Base-by-base conservation (phyloP, 2,888 invertebrate species). In the Stenurella melanura region DNA sequence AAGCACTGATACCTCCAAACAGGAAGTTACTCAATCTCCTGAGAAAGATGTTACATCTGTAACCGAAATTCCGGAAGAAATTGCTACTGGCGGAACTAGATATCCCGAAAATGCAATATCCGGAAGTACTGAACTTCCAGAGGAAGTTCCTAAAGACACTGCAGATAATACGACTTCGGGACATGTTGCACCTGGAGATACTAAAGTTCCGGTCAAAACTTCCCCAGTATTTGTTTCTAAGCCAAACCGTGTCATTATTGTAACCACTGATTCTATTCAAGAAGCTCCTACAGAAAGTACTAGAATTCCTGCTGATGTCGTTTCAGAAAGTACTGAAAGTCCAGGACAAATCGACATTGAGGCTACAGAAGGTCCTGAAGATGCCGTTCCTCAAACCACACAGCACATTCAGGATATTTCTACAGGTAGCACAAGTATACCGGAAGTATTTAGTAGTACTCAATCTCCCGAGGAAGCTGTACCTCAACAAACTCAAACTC, bases 271-370 rank as follows among this genome's bases (percentile, higher is more conserved):
- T n/a, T 21, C 5, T 54, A 9, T 34, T 54, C 18, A 56, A 17
- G n/a, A 21, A 57, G 18, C 42, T 34, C 78, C 79, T 15, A 78
- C 82, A 73, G 81, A 81, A 76, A 80, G 70, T 38, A 21, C 38
- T 19, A 12, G 26, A 0, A 34, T 1, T 42, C 70, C 70, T 21
- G 42, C 63, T 17, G 18, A 63, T 15, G 18, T 42, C 15, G 19
- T 58, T 26, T 17, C 71, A 18, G 66, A 38, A 15, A 18, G n/a
- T 38, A 73, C 77, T 26, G 71, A 76, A 73, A 30, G 30, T 56
- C 50, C 73, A 34, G 19, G n/a, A 64, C 57, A 15, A 6, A 56
- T 56, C 6, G 1, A 15, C 15, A 17, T 4, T 7, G 17, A n/a
- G 4, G 18, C 18, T 10, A 56, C 56, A 3, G 10, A 18, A 56